These are phyloP conservation scores for Drosophila tani DNA, from an alignment of 1,140 invertebrate genomes.

Conservation along the genomic window DNA sequence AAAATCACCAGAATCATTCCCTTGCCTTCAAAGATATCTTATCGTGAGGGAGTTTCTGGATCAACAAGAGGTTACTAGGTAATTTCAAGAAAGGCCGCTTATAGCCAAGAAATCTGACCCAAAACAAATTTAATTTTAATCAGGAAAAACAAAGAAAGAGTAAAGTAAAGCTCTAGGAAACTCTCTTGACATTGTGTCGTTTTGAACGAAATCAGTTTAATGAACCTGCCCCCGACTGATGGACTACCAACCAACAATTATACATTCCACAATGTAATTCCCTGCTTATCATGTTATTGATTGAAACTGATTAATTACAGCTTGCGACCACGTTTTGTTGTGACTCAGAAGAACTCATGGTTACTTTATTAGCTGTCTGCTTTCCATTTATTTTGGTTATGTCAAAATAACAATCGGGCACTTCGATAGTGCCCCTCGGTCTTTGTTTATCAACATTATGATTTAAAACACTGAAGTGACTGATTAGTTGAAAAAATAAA, in stretches of 20 bases:
- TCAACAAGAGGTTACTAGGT: background rate
- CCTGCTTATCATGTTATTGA: slow-evolving; percentile 27
- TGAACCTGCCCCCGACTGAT: slow-evolving; percentile 9
- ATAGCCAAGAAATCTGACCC: background rate
- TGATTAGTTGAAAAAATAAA: slow-evolving; percentile 13
- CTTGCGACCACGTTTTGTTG: slow-evolving; percentile 11
- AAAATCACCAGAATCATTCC: background rate
- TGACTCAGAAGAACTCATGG: slow-evolving; percentile 23
- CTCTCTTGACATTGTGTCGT: background rate
- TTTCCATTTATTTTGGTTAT: slow-evolving; percentile 15
- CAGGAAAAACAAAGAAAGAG: background rate
- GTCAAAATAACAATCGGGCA: slow-evolving; percentile 4
- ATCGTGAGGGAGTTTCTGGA: background rate
- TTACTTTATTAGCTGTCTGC: background rate
- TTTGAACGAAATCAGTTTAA: slow-evolving; percentile 31
- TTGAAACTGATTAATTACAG: slow-evolving; percentile 33
- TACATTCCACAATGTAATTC: slow-evolving; percentile 13
- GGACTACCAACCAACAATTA: background rate
- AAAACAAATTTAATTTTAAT: background rate
- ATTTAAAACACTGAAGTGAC: slow-evolving; percentile 16
- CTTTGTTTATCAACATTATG: slow-evolving; percentile 14
- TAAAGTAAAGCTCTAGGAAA: background rate
- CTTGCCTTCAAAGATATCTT: slow-evolving; percentile 5
- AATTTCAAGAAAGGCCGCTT: background rate
- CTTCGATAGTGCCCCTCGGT: background rate